A percentile compares a stretch with the other conserved stretches of the same genome.
These are phyloP conservation scores for Pocillopora grandis DNA, from an alignment of 92 coral and sea anemone genomes.

Conservation along the genomic window DNA sequence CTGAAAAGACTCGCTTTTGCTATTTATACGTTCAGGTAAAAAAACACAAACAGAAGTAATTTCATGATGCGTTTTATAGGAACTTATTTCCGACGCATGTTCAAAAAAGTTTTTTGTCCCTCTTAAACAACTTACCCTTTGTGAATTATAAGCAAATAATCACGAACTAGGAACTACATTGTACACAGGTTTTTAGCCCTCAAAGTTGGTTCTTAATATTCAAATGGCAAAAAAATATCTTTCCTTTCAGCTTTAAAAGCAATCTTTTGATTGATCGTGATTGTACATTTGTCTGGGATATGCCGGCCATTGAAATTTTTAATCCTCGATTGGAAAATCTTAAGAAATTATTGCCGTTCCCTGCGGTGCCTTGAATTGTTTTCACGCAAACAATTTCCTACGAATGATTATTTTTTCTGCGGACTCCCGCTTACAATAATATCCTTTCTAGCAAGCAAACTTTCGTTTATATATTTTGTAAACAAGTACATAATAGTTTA, in stretches of 20 bases:
- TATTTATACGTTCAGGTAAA: no score
- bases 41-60: not conserved
- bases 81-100: not conserved
- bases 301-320: not conserved
- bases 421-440: not conserved
- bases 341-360: not conserved
- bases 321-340: not conserved
- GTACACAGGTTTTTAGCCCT: not conserved
- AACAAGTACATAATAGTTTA: not conserved
- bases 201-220: no score
- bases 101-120: not conserved
- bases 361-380: not conserved
- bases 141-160: not conserved
- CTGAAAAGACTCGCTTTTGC: not conserved
- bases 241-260: not conserved
- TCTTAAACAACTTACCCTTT: not conserved
- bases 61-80: not conserved
- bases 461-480: not conserved
- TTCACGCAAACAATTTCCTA: slow-evolving; percentile 1
- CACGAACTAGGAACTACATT: not conserved
- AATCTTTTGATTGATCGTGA: not conserved
- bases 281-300: not conserved
- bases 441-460: not conserved
- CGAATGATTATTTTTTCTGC: not conserved
- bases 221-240: not conserved